Base-by-base conservation (phyloP, 2,888 invertebrate species). In the Teleiodes luculella region DNA sequence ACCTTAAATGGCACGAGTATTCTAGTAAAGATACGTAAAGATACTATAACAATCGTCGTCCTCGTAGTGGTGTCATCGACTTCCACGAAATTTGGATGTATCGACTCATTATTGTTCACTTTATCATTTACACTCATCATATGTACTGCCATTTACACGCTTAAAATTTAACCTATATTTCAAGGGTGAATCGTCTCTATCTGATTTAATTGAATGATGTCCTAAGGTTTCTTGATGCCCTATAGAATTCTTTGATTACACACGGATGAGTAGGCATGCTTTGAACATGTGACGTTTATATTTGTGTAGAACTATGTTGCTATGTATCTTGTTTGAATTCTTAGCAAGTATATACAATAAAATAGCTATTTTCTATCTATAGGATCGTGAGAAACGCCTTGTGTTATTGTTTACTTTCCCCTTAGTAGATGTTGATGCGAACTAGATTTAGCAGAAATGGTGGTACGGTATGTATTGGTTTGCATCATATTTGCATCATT, bases 401-500 rank as follows among this genome's bases (percentile, higher is more conserved):
- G 16, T 14, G 16, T 39, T 35, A 59, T 64, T 74, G 67, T 76
- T 74, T 72, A 72, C 64, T 61, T 70, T 72, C 60, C 63, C 57
- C 58, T 66, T 65, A 61, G 58, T 54, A 39, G 59, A 57, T 71
- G 72, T 72, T 65, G 73, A 8, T 10, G 1, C 60, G 65, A 67
- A 67, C 60, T 54, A 54, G 57, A 64, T 68, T 74, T 66, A 65
- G 62, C 62, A 67, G 67, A 70, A 68, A 50, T 56, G 57, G 52
- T 43, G 49, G 51, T 48, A 41, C n/a, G n/a, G n/a, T n/a, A n/a
- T n/a, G n/a, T n/a, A n/a, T n/a, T n/a, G n/a, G n/a, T 63, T 70
- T 69, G 67, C 66, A 69, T 69, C 64, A 66, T 58, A 56, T 65
- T 78, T 74, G 65, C 68, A 70, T 71, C 72, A 74, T 61, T 14